These are phyloP conservation scores for Electrona antarctica DNA, from an alignment of 2,113 vertebrate species.

Conservation along the genomic window DNA sequence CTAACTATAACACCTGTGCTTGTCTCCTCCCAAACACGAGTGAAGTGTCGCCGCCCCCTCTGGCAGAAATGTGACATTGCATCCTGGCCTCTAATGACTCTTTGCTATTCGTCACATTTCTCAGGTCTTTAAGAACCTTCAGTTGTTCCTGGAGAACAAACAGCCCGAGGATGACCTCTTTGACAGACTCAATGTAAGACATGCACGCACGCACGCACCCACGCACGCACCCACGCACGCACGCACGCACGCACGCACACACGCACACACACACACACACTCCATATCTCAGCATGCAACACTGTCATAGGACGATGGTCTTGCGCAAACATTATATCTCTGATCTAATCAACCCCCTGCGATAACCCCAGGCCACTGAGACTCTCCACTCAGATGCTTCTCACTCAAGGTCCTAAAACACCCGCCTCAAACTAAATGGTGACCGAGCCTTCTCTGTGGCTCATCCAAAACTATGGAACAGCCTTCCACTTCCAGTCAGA, in stretches of 20 bases:
- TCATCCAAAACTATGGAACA: too few relatives aligned
- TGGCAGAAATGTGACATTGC: slow-evolving; percentile 37
- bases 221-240: not conserved
- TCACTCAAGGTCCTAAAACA: too few relatives aligned
- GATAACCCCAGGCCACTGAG: too few relatives aligned
- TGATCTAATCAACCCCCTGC: too few relatives aligned
- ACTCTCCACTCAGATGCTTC: too few relatives aligned
- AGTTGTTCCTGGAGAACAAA: slow-evolving; percentile 97
- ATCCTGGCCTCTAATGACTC: not conserved
- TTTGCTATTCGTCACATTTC: slow-evolving; percentile 9
- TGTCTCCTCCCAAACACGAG: slow-evolving; percentile 23
- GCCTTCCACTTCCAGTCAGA: too few relatives aligned
- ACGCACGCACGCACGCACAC: slow-evolving; percentile 4
- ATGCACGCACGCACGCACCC: not conserved
- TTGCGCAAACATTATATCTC: too few relatives aligned
- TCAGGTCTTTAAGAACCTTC: slow-evolving; percentile 97
- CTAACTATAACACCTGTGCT: slow-evolving; percentile 19
- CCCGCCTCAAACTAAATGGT: too few relatives aligned
- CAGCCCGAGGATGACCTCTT: slow-evolving; percentile 96
- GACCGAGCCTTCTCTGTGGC: too few relatives aligned
- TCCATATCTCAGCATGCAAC: not conserved
- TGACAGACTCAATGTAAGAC: slow-evolving; percentile 93
- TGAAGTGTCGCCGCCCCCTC: slow-evolving; percentile 27
- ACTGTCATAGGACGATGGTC: too few relatives aligned
- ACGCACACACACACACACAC: not conserved